Percentiles rank a stretch among this genome's conserved stretches.
Evolutionary conservation across 1,140 invertebrate genomes (phyloP).

Genomic region (Cherax quadricarinatus): DNA sequence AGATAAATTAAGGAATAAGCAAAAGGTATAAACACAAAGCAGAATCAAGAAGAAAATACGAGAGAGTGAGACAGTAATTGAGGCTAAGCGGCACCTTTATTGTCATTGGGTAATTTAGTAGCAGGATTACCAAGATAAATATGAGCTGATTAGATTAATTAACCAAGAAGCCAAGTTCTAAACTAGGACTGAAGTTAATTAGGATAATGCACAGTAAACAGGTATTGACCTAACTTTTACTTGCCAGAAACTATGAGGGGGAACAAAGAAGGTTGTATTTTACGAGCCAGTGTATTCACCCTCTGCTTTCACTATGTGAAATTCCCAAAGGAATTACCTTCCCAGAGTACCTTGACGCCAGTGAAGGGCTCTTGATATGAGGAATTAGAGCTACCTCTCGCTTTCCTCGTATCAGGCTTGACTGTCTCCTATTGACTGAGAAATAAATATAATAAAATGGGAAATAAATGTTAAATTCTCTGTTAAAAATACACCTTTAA

Average conservation of each 20-base stretch:
- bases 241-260: slow-evolving; percentile 14
- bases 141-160: slow-evolving; percentile 32
- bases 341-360: too few relatives aligned
- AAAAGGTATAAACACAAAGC: too few relatives aligned
- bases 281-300: neutral
- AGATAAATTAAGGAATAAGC: too few relatives aligned
- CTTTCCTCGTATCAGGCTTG: too few relatives aligned
- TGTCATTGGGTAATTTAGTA: slow-evolving; percentile 13
- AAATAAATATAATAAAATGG: too few relatives aligned
- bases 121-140: slow-evolving; percentile 27
- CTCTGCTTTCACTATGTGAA: too few relatives aligned
- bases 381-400: too few relatives aligned
- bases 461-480: too few relatives aligned
- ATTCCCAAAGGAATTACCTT: too few relatives aligned
- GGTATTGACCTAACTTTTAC: slow-evolving; percentile 29
- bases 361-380: too few relatives aligned
- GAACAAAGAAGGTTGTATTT: neutral
- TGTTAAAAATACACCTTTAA: neutral
- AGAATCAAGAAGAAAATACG: too few relatives aligned
- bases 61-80: neutral
- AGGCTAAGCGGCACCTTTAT: neutral
- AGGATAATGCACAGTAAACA: slow-evolving; percentile 51
- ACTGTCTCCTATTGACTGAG: too few relatives aligned
- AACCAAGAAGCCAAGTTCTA: slow-evolving; percentile 20
- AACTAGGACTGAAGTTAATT: slow-evolving; percentile 42